Evolutionary conservation across 2,888 invertebrate species (phyloP).

Genomic region (Linnaemya vulpina): DNA sequence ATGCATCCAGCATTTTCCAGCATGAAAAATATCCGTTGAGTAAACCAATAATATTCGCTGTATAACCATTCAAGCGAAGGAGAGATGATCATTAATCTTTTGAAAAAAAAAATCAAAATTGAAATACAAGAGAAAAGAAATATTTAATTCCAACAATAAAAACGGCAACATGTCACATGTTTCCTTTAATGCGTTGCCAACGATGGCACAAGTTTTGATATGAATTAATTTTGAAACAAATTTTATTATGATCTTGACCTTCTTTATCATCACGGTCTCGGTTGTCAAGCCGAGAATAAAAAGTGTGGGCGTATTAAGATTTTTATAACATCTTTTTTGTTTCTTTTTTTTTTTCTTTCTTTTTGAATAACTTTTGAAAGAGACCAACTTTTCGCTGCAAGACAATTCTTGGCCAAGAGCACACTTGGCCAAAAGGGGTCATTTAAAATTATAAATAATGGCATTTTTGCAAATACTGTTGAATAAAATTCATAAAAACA

Average conservation of each 20-base stretch:
- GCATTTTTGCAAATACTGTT: conserved; percentile 52
- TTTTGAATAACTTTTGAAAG: background rate
- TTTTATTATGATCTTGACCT: conserved; percentile 58
- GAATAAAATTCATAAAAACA: conserved; percentile 63
- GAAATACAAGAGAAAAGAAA: background rate
- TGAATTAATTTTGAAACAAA: conserved; percentile 62
- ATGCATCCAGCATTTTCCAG: conserved; percentile 20
- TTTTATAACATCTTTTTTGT: conserved; percentile 38
- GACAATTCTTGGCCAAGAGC: background rate
- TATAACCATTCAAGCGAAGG: conserved; percentile 44
- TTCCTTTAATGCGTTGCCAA: conserved; percentile 46
- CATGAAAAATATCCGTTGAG: conserved; percentile 36
- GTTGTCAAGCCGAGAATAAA: conserved; percentile 2
- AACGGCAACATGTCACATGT: conserved; percentile 55
- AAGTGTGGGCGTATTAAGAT: conserved; percentile 52
- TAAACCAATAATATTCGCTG: conserved; percentile 11
- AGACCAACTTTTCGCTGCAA: conserved; percentile 15
- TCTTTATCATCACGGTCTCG: conserved; percentile 24
- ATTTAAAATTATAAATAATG: conserved; percentile 72
- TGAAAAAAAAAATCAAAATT: background rate
- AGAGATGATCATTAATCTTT: conserved; percentile 56
- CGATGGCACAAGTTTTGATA: conserved; percentile 45
- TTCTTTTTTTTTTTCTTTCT: conserved; percentile 7
- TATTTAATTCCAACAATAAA: conserved; percentile 24
- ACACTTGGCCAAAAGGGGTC: conserved; percentile 38